Percentiles rank a stretch among this genome's conserved stretches.
phyloP scores from a whole-genome alignment of 2,888 invertebrate genomes.

The Trachelus troglodyta region DNA sequence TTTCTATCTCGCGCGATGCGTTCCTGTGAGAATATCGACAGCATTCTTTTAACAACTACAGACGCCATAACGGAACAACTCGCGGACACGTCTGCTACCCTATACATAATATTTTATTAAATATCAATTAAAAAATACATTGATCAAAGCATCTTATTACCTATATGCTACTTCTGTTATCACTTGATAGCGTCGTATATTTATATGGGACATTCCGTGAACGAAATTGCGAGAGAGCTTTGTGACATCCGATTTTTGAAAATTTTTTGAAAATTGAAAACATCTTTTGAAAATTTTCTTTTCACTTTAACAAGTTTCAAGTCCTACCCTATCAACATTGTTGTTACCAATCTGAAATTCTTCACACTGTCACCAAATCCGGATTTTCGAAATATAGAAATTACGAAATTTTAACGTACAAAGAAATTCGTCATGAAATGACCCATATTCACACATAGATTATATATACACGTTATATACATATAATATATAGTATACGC shows the following conservation, averaged over 20 bases:
- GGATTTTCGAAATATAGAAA: background rate
- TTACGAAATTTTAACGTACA: background rate
- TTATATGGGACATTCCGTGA: background rate
- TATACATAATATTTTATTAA: constrained; percentile 12
- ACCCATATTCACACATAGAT: constrained; percentile 1
- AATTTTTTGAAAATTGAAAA: too few relatives aligned
- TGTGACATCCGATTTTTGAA: background rate
- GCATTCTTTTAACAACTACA: background rate
- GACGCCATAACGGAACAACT: constrained; percentile 2
- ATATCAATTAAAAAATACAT: constrained; percentile 12
- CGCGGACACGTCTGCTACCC: background rate
- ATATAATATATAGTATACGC: constrained; percentile 1
- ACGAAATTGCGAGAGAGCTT: background rate
- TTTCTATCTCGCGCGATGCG: background rate
- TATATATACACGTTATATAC: background rate
- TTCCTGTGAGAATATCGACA: background rate
- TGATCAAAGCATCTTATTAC: constrained; percentile 10
- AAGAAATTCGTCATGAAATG: background rate
- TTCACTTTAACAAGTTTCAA: background rate
- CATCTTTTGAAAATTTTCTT: too few relatives aligned
- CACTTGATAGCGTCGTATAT: constrained; percentile 3
- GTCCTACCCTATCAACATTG: background rate
- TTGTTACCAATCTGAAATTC: background rate
- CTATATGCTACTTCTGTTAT: constrained; percentile 4
- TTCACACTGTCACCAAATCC: background rate